Evolutionary conservation across 2,113 vertebrate species (phyloP).

Genomic region (Taurulus bubalis): DNA sequence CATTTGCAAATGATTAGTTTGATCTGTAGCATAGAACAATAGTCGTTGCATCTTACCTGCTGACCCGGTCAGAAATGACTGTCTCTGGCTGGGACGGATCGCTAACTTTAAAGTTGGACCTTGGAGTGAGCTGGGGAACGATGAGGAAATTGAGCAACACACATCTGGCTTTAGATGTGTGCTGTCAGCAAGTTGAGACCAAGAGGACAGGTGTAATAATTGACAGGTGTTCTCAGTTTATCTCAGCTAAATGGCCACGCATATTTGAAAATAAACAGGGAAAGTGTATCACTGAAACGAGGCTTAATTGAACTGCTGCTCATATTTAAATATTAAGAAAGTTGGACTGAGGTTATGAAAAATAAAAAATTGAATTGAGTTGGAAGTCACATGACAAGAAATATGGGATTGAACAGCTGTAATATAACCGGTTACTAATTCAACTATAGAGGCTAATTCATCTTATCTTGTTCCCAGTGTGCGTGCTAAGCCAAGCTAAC

Average conservation of each 20-base stretch:
- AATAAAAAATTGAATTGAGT: neutral
- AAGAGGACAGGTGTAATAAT: constrained; percentile 75
- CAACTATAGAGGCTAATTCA: neutral
- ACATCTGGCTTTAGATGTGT: constrained; percentile 51
- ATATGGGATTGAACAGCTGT: neutral
- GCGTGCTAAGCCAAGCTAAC: neutral
- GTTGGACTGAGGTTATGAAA: neutral
- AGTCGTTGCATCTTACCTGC: constrained; percentile 71
- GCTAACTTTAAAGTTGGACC: constrained; percentile 72
- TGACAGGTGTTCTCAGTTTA: constrained; percentile 59
- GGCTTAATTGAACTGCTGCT: neutral
- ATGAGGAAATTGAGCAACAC: constrained; percentile 61
- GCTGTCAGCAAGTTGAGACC: constrained; percentile 53
- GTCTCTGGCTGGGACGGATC: constrained; percentile 30
- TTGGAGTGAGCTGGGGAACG: constrained; percentile 67
- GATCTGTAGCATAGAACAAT: constrained; percentile 4
- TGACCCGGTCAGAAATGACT: constrained; percentile 32
- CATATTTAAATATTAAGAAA: neutral
- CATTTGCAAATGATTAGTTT: neutral
- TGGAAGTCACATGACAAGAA: neutral
- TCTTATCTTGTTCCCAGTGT: neutral
- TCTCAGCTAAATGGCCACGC: neutral
- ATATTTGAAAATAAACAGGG: constrained; percentile 6
- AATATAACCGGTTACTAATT: neutral
- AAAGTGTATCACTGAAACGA: neutral